Evolutionary conservation across 2,888 invertebrate species (phyloP).

Genomic region (Leistus spinibarbis): DNA sequence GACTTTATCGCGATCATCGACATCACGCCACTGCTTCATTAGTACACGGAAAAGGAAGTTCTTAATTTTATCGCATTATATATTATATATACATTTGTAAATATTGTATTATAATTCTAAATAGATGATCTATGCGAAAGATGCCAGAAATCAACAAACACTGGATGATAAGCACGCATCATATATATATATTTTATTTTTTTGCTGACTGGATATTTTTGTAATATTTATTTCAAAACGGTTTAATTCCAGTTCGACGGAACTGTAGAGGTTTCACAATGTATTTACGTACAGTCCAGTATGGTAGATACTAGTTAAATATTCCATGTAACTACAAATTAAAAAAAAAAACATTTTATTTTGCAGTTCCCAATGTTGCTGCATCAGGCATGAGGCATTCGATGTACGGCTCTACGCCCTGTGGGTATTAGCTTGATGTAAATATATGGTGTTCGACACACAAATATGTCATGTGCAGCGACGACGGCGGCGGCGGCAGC

Average conservation of each 20-base stretch:
- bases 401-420: neutral
- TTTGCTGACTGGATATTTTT: too few species aligned
- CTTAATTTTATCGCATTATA: neutral
- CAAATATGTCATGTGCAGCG: neutral
- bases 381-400: neutral
- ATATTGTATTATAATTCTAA: neutral
- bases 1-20: conserved; percentile 30
- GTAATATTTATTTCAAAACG: too few species aligned
- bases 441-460: neutral
- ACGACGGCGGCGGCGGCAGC: too few species aligned
- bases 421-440: neutral
- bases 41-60: conserved; percentile 4
- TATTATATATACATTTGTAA: neutral
- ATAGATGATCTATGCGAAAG: too few species aligned
- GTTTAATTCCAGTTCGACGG: too few species aligned
- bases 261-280: too few species aligned
- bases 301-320: conserved; percentile 2
- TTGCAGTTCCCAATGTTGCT: too few species aligned
- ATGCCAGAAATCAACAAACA: neutral
- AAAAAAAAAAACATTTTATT: too few species aligned
- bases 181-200: too few species aligned
- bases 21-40: conserved; percentile 32
- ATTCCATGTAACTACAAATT: neutral
- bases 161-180: too few species aligned
- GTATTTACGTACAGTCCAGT: too few species aligned